phyloP scores from a whole-genome alignment of 2,888 invertebrate species.

The Mayetiola destructor region DNA sequence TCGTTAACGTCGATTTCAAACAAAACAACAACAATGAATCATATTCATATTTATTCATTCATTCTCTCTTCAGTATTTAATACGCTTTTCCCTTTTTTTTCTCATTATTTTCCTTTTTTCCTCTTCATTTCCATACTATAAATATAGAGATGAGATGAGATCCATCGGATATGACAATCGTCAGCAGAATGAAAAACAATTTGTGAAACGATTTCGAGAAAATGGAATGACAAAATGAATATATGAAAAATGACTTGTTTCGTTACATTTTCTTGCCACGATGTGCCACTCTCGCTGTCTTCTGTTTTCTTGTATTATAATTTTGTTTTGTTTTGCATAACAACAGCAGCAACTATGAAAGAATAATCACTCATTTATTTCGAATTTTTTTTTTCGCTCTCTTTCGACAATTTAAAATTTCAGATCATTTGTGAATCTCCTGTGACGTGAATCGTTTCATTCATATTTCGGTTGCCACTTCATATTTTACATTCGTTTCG shows the following conservation, averaged over 20 bases:
- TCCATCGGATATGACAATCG: neutral
- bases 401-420: too few species aligned
- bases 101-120: too few species aligned
- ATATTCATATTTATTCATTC: neutral
- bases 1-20: constrained; percentile 7
- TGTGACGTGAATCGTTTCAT: neutral
- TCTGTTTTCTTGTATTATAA: too few species aligned
- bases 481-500: neutral
- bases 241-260: constrained; percentile 8
- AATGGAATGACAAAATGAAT: neutral
- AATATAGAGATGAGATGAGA: neutral
- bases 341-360: neutral
- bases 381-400: neutral
- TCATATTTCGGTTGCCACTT: neutral
- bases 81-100: too few species aligned
- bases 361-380: constrained; percentile 6
- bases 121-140: neutral
- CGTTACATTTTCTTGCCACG: too few species aligned
- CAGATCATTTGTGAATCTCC: neutral
- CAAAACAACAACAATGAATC: constrained; percentile 7
- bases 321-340: too few species aligned
- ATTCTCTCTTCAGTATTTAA: neutral
- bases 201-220: neutral
- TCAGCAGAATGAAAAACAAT: neutral
- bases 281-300: too few species aligned